These are phyloP conservation scores for Delichon dasypus DNA, from an alignment of 2,797 vertebrate species.

Conservation along the genomic window DNA sequence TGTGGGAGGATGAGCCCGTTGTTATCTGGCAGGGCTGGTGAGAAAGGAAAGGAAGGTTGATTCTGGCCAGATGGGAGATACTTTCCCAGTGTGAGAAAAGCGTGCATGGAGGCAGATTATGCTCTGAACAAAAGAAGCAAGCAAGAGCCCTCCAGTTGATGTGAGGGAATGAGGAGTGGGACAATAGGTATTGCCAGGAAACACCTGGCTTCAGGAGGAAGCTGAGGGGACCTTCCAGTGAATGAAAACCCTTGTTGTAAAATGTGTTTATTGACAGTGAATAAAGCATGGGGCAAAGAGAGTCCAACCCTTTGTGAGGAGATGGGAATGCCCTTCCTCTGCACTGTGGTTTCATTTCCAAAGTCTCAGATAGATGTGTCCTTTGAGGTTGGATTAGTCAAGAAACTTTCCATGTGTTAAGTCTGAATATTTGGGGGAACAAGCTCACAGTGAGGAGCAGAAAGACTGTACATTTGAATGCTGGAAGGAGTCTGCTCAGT, in stretches of 20 bases:
- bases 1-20: conserved; percentile 63
- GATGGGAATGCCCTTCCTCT: conserved; percentile 10
- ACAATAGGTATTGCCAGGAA: conserved; percentile 74
- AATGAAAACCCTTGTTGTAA: neutral
- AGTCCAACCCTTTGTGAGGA: neutral
- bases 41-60: conserved; percentile 83
- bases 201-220: conserved; percentile 78
- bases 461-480: neutral
- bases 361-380: neutral
- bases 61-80: conserved; percentile 74
- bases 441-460: conserved; percentile 15
- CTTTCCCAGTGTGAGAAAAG: conserved; percentile 75
- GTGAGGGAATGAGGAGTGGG: conserved; percentile 26
- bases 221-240: conserved; percentile 26
- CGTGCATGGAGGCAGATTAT: conserved; percentile 69
- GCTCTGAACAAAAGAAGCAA: conserved; percentile 67
- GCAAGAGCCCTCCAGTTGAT: conserved; percentile 47
- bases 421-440: conserved; percentile 24
- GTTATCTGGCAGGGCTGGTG: conserved; percentile 76
- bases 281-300: neutral
- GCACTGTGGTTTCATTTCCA: neutral
- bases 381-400: neutral
- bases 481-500: neutral
- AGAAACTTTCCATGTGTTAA: neutral
- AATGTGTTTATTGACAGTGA: conserved; percentile 22